Conservation (phyloP, 2,888 invertebrate genomes). For the Hirtodrosophila histrioides region DNA sequence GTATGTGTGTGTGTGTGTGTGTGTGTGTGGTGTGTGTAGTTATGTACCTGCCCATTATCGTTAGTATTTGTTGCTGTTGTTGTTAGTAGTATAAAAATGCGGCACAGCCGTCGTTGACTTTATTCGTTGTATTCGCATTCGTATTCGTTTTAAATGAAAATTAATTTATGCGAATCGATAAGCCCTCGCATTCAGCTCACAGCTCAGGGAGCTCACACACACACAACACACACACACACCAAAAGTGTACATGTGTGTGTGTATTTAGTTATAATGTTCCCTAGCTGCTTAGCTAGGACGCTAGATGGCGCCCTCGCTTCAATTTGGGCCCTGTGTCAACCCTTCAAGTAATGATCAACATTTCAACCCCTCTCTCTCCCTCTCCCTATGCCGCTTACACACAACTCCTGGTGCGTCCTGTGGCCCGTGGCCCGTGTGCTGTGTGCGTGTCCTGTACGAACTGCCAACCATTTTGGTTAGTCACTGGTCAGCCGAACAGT, state of each 20-base stretch:
- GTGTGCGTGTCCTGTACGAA: conserved; percentile 48
- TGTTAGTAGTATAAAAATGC: conserved; percentile 47
- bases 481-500: conserved; percentile 68
- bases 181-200: conserved; percentile 41
- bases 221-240: conserved; percentile 7
- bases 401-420: no score
- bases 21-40: conserved; percentile 25
- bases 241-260: conserved; percentile 5
- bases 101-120: conserved; percentile 60
- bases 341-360: conserved; percentile 22
- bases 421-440: background rate
- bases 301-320: conserved; percentile 55
- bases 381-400: no score
- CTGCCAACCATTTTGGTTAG: conserved; percentile 63
- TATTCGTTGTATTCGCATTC: conserved; percentile 64
- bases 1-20: conserved; percentile 27
- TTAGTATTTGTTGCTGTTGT: conserved; percentile 33
- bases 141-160: conserved; percentile 78
- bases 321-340: conserved; percentile 54
- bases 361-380: conserved; percentile 23
- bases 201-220: conserved; percentile 21
- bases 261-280: conserved; percentile 32
- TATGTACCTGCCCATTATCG: conserved; percentile 60
- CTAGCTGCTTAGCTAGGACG: conserved; percentile 21
- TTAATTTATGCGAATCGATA: conserved; percentile 79